Evolutionary conservation across 64 coral and sea anemone genomes (phyloP).

Genomic region (Montipora sp.): DNA sequence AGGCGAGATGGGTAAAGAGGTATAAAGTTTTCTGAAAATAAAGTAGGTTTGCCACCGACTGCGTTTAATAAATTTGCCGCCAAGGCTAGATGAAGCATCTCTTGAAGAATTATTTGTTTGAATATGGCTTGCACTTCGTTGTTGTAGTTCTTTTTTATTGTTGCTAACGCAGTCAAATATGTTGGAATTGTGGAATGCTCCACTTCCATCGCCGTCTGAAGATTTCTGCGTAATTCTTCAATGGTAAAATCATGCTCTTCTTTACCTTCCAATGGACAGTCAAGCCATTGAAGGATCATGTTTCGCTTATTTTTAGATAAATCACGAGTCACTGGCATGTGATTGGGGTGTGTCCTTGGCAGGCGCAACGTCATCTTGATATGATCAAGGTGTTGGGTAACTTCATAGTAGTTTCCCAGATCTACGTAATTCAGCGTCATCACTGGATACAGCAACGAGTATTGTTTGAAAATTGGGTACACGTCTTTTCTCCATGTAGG

Average conservation of each 20-base stretch:
- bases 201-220: constrained; percentile 35
- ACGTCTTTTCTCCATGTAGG: constrained; percentile 43
- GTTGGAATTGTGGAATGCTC: constrained; percentile 73
- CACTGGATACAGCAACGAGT: constrained; percentile 33
- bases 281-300: constrained; percentile 53
- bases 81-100: constrained; percentile 65
- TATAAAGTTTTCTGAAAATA: constrained; percentile 28
- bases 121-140: constrained; percentile 18
- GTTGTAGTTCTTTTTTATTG: constrained; percentile 43
- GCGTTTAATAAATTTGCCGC: constrained; percentile 59
- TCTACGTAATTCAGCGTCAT: constrained; percentile 45
- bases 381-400: not conserved
- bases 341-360: constrained; percentile 17
- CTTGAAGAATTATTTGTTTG: constrained; percentile 40
- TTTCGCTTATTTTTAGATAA: constrained; percentile 25
- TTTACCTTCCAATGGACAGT: not conserved
- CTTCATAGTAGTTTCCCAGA: constrained; percentile 44
- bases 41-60: constrained; percentile 30
- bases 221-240: constrained; percentile 14
- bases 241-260: constrained; percentile 27
- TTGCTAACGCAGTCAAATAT: constrained; percentile 42
- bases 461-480: constrained; percentile 46
- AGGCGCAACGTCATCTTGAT: constrained; percentile 18
- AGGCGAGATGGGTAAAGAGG: constrained; percentile 46
- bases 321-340: constrained; percentile 59